Evolutionary conservation across 2,113 vertebrate genomes (phyloP).

Genomic region (Petaurus breviceps): DNA sequence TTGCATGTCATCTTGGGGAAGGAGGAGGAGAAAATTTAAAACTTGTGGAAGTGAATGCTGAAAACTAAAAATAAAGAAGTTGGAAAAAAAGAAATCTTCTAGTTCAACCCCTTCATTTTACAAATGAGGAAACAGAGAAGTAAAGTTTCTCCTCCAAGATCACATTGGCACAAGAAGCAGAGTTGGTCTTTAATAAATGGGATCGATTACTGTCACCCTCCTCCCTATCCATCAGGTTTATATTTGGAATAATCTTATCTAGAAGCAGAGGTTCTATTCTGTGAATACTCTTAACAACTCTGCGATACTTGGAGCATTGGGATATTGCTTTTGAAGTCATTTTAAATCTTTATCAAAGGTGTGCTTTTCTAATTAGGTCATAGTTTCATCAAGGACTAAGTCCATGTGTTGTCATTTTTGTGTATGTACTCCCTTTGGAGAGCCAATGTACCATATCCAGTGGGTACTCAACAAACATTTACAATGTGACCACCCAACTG

Average conservation of each 20-base stretch:
- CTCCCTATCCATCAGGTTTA: neutral
- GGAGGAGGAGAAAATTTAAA: too few relatives aligned
- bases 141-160: neutral
- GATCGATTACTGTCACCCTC: neutral
- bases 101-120: too few relatives aligned
- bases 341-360: neutral
- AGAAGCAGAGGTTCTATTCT: neutral
- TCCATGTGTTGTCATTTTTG: neutral
- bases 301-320: neutral
- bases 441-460: neutral
- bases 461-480: neutral
- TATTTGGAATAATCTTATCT: neutral
- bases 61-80: too few relatives aligned
- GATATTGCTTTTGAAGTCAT: neutral
- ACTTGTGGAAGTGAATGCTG: too few relatives aligned
- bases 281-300: neutral
- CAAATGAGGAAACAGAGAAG: neutral
- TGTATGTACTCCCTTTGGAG: neutral
- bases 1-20: too few relatives aligned
- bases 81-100: neutral
- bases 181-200: neutral
- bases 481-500: constrained; percentile 4
- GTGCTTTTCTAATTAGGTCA: neutral
- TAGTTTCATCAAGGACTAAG: neutral
- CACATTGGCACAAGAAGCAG: neutral